phyloP scores from a whole-genome alignment of 2,888 invertebrate species.

The Mythimna pallens region DNA sequence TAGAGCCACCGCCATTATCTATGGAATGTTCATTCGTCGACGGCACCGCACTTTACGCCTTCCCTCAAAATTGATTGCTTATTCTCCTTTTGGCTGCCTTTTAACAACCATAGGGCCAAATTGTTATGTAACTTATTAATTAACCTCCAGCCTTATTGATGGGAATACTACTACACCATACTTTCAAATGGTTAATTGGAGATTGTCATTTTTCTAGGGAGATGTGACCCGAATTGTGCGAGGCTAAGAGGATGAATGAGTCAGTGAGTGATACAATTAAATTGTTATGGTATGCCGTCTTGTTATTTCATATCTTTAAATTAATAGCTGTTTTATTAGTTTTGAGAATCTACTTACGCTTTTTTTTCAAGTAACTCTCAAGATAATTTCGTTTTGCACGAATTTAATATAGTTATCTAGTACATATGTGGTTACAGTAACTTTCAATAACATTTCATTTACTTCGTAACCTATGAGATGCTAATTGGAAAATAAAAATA shows the following conservation, averaged over 20 bases:
- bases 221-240: constrained; percentile 68
- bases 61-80: constrained; percentile 80
- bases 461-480: constrained; percentile 18
- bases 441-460: constrained; percentile 21
- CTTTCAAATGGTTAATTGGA: constrained; percentile 69
- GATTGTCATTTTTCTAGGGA: constrained; percentile 70
- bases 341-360: constrained; percentile 27
- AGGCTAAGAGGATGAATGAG: constrained; percentile 69
- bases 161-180: constrained; percentile 51
- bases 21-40: constrained; percentile 79
- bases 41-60: constrained; percentile 82
- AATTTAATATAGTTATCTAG: not conserved
- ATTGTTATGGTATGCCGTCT: constrained; percentile 67
- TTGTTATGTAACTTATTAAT: constrained; percentile 79
- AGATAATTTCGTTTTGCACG: constrained; percentile 8
- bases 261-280: constrained; percentile 73
- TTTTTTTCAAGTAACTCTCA: not conserved
- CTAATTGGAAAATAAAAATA: constrained; percentile 31
- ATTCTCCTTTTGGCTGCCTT: constrained; percentile 77
- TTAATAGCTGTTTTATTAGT: constrained; percentile 33
- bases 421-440: constrained; percentile 31
- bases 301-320: constrained; percentile 66
- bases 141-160: constrained; percentile 55
- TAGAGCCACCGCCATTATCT: constrained; percentile 70
- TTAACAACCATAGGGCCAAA: constrained; percentile 76